Base-by-base conservation (phyloP, 2,113 vertebrate species). In the Calidris pygmaea region DNA sequence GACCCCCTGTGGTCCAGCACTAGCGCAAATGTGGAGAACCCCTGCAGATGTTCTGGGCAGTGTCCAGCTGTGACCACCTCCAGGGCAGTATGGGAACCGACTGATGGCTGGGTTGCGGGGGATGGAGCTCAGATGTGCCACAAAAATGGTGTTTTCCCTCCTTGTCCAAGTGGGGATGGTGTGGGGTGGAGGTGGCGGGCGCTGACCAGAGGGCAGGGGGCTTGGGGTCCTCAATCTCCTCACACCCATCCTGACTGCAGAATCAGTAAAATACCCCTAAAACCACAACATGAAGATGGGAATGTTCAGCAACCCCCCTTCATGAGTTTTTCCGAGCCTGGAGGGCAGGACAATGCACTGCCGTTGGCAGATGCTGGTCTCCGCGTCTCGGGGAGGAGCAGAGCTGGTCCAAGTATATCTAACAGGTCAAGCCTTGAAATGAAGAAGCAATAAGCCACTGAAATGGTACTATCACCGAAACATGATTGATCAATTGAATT, bases 401-500 rank as follows among this genome's bases (percentile, higher is more conserved):
- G 71, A 96, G 96, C 97, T 97, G 95, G 97, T 95, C 96, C 62
- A 52, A 97, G 96, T 98, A 84, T 98, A 98, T 98, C 97, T 98
- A 98, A 97, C 98, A 98, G 98, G 98, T 98, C 98, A 98, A 98
- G 98, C 97, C 98, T 98, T 98, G 98, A 98, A 98, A 98, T 98
- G 98, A 98, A 98, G 98, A 99, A 99, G 99, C 99, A 99, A 99
- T 99, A 99, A 99, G 98, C 98, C 98, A 97, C 98, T 99, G 99
- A 99, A 99, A 99, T 99, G 99, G 99, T 99, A 99, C 99, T 99
- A 99, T 99, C 99, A 99, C 98, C 97, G 97, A 99, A 99, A 99
- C 99, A 99, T 99, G 99, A 99, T 99, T 99, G 99, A 99, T 99
- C 99, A 99, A 99, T 99, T 99, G 99, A 99, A 99, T 99, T 99